These are phyloP conservation scores for Meloe dianella DNA, from an alignment of 2,888 invertebrate genomes.

Conservation along the genomic window DNA sequence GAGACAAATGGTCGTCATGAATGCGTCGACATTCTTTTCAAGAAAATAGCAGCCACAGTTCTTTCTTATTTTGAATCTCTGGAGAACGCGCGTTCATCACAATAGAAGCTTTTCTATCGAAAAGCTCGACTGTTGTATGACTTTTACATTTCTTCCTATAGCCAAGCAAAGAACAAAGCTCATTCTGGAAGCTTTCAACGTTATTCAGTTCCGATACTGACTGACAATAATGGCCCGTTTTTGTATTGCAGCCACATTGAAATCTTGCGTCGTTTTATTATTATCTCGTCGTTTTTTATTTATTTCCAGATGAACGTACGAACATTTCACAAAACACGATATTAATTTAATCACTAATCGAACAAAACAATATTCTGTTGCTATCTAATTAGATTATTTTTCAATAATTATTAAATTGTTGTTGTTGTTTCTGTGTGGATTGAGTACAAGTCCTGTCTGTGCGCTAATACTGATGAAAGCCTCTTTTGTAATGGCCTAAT, in stretches of 20 bases:
- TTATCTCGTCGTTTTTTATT: background rate
- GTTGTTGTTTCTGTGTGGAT: background rate
- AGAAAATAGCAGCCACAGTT: slow-evolving; percentile 58
- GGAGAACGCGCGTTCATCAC: slow-evolving; percentile 53
- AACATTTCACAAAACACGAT: background rate
- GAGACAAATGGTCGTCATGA: slow-evolving; percentile 48
- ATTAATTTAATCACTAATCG: slow-evolving; percentile 1
- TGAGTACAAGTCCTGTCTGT: background rate
- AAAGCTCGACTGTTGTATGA: slow-evolving; percentile 56
- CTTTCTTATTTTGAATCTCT: slow-evolving; percentile 54
- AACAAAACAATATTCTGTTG: background rate
- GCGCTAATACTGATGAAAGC: slow-evolving; percentile 54
- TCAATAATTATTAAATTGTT: background rate
- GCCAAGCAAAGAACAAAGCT: slow-evolving; percentile 55
- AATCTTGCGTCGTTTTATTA: slow-evolving; percentile 26
- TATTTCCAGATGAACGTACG: background rate
- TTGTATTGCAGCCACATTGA: slow-evolving; percentile 53
- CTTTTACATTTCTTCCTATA: slow-evolving; percentile 58
- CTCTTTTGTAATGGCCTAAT: slow-evolving; percentile 48
- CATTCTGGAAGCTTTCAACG: slow-evolving; percentile 56
- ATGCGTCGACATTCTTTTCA: slow-evolving; percentile 55
- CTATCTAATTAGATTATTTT: background rate
- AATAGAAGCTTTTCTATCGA: slow-evolving; percentile 54
- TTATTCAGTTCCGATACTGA: slow-evolving; percentile 57
- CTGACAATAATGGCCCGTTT: slow-evolving; percentile 53